A percentile compares a stretch with the other conserved stretches of the same genome.
These are phyloP conservation scores for Sarcophaga carnaria DNA, from an alignment of 2,888 invertebrate species.

Conservation along the genomic window DNA sequence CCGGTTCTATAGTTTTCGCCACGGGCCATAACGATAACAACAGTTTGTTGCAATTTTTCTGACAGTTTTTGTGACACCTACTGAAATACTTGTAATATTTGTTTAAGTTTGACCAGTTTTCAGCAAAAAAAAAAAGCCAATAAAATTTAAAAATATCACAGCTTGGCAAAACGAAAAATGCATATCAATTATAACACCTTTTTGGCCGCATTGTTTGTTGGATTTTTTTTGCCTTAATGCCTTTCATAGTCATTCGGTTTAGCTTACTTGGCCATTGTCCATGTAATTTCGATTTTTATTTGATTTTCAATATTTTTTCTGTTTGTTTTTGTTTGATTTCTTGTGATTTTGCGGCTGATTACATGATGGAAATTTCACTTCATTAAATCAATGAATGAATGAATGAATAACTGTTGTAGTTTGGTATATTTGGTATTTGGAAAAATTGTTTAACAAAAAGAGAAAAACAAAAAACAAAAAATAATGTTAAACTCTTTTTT, in stretches of 20 bases:
- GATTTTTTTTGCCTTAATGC: neutral
- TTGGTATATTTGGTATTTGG: slow-evolving; percentile 10
- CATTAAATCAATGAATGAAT: slow-evolving; percentile 33
- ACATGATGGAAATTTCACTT: slow-evolving; percentile 62
- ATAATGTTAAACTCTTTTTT: neutral
- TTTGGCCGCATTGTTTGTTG: neutral
- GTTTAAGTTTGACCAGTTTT: neutral
- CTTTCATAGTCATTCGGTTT: neutral
- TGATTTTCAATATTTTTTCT: neutral
- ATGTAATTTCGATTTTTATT: slow-evolving; percentile 2
- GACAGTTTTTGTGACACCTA: slow-evolving; percentile 29
- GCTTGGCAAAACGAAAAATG: slow-evolving; percentile 28
- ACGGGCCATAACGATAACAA: neutral
- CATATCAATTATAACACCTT: slow-evolving; percentile 45
- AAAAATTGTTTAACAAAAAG: neutral
- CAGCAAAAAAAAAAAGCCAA: neutral
- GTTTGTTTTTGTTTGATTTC: neutral
- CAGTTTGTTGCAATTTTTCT: neutral
- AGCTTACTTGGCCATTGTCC: slow-evolving; percentile 39
- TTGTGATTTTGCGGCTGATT: slow-evolving; percentile 5
- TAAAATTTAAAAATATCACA: neutral
- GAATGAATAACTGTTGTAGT: neutral
- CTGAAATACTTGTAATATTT: slow-evolving; percentile 1
- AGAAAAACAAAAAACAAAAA: neutral
- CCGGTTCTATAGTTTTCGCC: neutral